Percentiles rank a stretch among this genome's conserved stretches.
Evolutionary conservation across 1,140 invertebrate genomes (phyloP).

Genomic region (Sesamia nonagrioides): DNA sequence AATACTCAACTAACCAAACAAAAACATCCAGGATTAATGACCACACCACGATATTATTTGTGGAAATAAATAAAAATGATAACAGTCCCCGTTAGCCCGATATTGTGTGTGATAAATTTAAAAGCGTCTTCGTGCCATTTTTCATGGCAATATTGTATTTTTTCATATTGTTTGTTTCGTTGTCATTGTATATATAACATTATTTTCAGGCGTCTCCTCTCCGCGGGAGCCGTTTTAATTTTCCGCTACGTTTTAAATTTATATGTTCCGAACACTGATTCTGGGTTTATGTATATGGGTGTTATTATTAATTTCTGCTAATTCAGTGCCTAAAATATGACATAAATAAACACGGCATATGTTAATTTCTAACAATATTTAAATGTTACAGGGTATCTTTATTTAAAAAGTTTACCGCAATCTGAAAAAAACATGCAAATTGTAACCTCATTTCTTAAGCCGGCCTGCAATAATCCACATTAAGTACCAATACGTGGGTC

Average conservation of each 20-base stretch:
- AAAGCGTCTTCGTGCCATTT: conserved; percentile 54
- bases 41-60: conserved; percentile 7
- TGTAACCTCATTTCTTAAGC: conserved; percentile 11
- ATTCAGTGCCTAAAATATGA: background rate
- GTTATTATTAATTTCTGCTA: background rate
- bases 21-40: conserved; percentile 32
- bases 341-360: background rate
- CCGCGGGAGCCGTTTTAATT: conserved; percentile 75
- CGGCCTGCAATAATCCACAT: conserved; percentile 11
- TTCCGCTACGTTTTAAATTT: conserved; percentile 73
- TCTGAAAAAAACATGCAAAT: conserved; percentile 17
- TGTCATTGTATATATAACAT: conserved; percentile 60
- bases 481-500: conserved; percentile 36
- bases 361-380: too few species aligned
- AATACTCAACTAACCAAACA: background rate
- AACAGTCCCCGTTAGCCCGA: conserved; percentile 33
- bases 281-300: conserved; percentile 33
- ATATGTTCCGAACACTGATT: conserved; percentile 60
- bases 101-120: conserved; percentile 57
- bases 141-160: conserved; percentile 56
- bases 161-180: conserved; percentile 55
- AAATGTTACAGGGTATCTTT: background rate
- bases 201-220: conserved; percentile 60
- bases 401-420: background rate
- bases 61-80: conserved; percentile 43